phyloP scores from a whole-genome alignment of 2,113 vertebrate species.

The Nannospalax galili region DNA sequence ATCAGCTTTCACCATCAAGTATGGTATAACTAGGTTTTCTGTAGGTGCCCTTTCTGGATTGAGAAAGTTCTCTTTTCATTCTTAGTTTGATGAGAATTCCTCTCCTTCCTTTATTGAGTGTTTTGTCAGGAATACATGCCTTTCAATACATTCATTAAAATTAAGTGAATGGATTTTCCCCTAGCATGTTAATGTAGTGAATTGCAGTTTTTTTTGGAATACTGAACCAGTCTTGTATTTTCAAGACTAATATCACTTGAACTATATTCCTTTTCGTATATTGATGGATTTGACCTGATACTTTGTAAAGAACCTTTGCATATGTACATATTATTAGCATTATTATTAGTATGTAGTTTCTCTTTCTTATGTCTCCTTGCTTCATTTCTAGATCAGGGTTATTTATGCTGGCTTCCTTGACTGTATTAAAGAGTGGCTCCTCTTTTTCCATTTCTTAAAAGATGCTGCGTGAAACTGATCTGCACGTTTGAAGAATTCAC shows the following conservation, averaged over 20 bases:
- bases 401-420: slow-evolving; percentile 27
- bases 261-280: neutral
- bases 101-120: neutral
- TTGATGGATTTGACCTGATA: neutral
- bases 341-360: neutral
- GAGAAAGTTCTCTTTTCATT: neutral
- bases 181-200: neutral
- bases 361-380: neutral
- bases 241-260: neutral
- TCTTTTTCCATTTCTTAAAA: slow-evolving; percentile 6
- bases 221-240: slow-evolving; percentile 7
- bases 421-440: neutral
- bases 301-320: slow-evolving; percentile 23
- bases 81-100: slow-evolving; percentile 8
- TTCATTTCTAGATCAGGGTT: slow-evolving; percentile 3
- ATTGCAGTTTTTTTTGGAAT: neutral
- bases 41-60: neutral
- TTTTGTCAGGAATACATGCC: neutral
- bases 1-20: neutral
- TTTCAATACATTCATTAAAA: neutral
- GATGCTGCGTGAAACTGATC: neutral
- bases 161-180: neutral
- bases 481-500: neutral
- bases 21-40: neutral
- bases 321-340: neutral